phyloP scores from a whole-genome alignment of 2,113 vertebrate species.

The Labrus mixtus region DNA sequence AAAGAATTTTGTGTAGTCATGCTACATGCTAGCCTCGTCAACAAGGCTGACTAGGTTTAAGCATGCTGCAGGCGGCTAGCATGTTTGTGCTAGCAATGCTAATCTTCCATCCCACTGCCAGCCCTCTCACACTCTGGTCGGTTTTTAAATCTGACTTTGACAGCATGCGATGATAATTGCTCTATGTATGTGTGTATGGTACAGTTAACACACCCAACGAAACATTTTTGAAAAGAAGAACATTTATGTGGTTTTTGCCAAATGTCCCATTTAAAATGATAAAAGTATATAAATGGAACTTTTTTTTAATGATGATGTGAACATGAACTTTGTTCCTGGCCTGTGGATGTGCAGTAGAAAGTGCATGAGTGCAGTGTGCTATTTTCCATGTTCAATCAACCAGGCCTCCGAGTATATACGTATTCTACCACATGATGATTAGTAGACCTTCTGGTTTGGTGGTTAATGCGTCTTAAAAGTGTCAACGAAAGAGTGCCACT shows the following conservation, averaged over 20 bases:
- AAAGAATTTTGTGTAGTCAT: slow-evolving; percentile 19
- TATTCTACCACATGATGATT: slow-evolving; percentile 28
- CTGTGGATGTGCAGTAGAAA: slow-evolving; percentile 71
- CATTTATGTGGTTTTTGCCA: slow-evolving; percentile 63
- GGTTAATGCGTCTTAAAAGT: slow-evolving; percentile 48
- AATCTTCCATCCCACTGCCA: slow-evolving; percentile 59
- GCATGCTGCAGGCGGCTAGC: slow-evolving; percentile 71
- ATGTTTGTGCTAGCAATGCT: slow-evolving; percentile 66
- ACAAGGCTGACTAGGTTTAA: slow-evolving; percentile 48
- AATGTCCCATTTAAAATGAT: slow-evolving; percentile 67
- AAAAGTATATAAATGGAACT: slow-evolving; percentile 48
- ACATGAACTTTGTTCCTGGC: slow-evolving; percentile 61
- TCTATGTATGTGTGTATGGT: slow-evolving; percentile 47
- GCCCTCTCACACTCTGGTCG: slow-evolving; percentile 58
- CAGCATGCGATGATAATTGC: slow-evolving; percentile 67
- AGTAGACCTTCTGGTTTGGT: slow-evolving; percentile 22
- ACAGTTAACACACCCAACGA: slow-evolving; percentile 52
- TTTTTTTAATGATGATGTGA: slow-evolving; percentile 60
- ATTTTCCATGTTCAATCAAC: slow-evolving; percentile 32
- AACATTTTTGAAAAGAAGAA: slow-evolving; percentile 17
- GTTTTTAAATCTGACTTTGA: slow-evolving; percentile 74
- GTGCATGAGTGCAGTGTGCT: slow-evolving; percentile 75
- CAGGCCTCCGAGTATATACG: slow-evolving; percentile 38
- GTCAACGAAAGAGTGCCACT: slow-evolving; percentile 65
- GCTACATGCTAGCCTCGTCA: slow-evolving; percentile 46